Base-by-base conservation (phyloP, 2,113 vertebrate species). In the Apteryx owenii region DNA sequence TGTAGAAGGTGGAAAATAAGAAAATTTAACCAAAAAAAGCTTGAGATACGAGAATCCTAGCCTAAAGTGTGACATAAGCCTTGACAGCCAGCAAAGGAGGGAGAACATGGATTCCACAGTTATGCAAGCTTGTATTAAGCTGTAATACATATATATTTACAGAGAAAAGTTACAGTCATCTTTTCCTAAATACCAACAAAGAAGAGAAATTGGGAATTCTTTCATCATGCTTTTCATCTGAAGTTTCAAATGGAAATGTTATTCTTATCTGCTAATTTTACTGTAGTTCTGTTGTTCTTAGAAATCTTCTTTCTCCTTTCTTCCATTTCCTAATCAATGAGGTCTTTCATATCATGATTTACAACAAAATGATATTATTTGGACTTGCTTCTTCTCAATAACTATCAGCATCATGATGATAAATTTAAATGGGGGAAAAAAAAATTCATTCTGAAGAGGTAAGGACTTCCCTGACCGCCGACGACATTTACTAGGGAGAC, bases 401-500 rank as follows among this genome's bases (percentile, higher is more conserved):
- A 81, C 70, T 69, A 56, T 51, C 54, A 92, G 38, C 72, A 48
- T 12, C 56, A 31, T 29, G 25, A 85, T 36, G 72, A 44, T 87
- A 56, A 90, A 61, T 93, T 81, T 38, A 92, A 85, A 48, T 21
- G 26, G 25, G 22, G 81, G 94, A 95, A 95, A 89, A 85, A 61
- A 90, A 94, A 75, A 65, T 95, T 93, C 90, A 61, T 96, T 93
- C 26, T 70, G 71, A 97, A 96, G 48, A 91, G 48, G 76, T 87
- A 76, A 94, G 92, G 40, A 23, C 62, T 70, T 93, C 90, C 88
- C 86, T 94, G 84, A 97, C 91, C 85, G 72, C 18, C 53, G 68
- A n/a, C 93, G 92, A 88, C 75, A 66, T 89, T 96, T 95, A 61
- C n/a, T 51, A 28, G 25, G 18, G 70, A 88, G 75, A 82, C 97